Percentiles rank a stretch among this genome's conserved stretches.
Evolutionary conservation across 2,797 vertebrate genomes (phyloP).

Genomic region (Eulemur coronatus): DNA sequence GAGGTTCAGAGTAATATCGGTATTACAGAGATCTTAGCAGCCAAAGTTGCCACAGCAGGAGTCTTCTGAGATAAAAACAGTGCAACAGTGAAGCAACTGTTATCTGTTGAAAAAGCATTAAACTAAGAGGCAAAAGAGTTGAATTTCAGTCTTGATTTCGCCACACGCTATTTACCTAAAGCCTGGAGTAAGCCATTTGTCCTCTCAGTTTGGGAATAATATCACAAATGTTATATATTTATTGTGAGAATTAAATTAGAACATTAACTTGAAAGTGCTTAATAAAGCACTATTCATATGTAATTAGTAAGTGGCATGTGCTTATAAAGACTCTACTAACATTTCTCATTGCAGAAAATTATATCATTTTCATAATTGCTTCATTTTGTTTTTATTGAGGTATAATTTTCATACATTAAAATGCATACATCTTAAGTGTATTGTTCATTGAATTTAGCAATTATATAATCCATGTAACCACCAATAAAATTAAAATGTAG

Average conservation of each 20-base stretch:
- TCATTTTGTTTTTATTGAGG: background rate
- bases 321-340: background rate
- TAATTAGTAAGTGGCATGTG: rapidly evolving
- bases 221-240: background rate
- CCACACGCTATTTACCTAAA: background rate
- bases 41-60: rapidly evolving
- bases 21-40: background rate
- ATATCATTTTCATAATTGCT: background rate
- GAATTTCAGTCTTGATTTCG: no score
- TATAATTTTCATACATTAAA: background rate
- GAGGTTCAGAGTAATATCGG: background rate
- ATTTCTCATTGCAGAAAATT: background rate
- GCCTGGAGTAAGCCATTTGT: rapidly evolving
- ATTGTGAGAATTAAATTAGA: background rate
- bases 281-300: rapidly evolving
- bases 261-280: rapidly evolving
- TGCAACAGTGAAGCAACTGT: rapidly evolving
- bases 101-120: background rate
- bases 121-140: background rate
- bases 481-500: background rate
- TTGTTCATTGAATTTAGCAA: background rate
- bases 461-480: background rate
- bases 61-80: rapidly evolving
- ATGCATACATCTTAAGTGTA: background rate
- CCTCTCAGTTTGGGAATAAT: background rate